Evolutionary conservation across 2,113 vertebrate genomes (phyloP), one percentile per base, ranked within the genome.

Genomic region (Bambusicola thoracicus): DNA sequence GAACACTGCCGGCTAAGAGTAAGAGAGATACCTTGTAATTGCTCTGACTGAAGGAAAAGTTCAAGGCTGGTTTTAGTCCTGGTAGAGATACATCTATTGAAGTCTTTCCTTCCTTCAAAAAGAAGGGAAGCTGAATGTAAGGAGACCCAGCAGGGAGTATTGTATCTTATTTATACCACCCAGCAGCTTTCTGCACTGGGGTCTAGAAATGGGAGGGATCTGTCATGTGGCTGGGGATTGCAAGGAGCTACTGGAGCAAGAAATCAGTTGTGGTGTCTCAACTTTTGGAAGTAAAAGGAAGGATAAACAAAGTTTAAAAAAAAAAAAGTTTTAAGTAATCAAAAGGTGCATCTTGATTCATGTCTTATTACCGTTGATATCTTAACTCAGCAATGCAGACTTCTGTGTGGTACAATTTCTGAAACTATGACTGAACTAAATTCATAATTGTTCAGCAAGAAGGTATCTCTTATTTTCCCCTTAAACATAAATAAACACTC

Each of bases 361-460:
- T 3, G 79, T 44, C 11, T 51, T 87, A 36, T n/a, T 61, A 30
- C 34, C 56, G 8, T 72, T 63, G 75, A 68, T 17, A 14, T 48
- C 29, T 48, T 76, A 78, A 43, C 16, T 66, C 27, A 56, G 25
- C 36, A 38, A 89, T 44, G 46, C 20, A 78, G 32, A 48, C 17
- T 40, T 62, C 22, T 62, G 24, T 62, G 36, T 34, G 12, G n/a
- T 59, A 22, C 4, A 10, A 62, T 62, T 62, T 17, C 16, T 40
- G 36, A 29, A 62, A 40, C 11, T 73, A 63, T 55, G 29, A 80
- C 3, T 58, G 6, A 85, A 77, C 79, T 85, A 75, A 90, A 68
- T 93, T 73, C 21, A 73, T 38, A 48, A 59, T 38, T 79, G 19
- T 62, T 89, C 44, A 92, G 40, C 16, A 87, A 94, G 90, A 93